Evolutionary conservation across 1,140 invertebrate species (phyloP).

Genomic region (Calephelis virginiensis): DNA sequence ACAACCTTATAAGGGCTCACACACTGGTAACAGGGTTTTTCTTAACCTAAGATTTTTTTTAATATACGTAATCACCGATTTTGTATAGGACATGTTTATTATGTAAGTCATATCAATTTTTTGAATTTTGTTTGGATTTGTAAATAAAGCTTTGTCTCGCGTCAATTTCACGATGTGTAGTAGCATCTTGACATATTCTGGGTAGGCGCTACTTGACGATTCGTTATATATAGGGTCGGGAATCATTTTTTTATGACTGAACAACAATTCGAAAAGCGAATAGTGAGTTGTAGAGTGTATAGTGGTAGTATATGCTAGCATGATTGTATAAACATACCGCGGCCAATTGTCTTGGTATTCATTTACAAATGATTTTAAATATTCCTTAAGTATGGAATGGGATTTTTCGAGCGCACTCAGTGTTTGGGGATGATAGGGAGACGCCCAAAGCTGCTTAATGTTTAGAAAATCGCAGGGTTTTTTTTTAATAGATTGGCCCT

Average conservation of each 20-base stretch:
- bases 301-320: constrained; percentile 42
- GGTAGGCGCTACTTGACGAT: constrained; percentile 12
- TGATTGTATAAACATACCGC: constrained; percentile 29
- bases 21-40: constrained; percentile 26
- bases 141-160: constrained; percentile 15
- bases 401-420: constrained; percentile 11
- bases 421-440: constrained; percentile 23
- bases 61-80: constrained; percentile 26
- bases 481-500: constrained; percentile 21
- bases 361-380: constrained; percentile 31
- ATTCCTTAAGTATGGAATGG: constrained; percentile 29
- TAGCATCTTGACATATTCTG: constrained; percentile 21
- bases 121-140: constrained; percentile 20
- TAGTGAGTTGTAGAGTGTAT: constrained; percentile 42
- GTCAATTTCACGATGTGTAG: constrained; percentile 18
- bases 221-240: constrained; percentile 31
- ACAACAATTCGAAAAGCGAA: constrained; percentile 43
- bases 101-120: constrained; percentile 17
- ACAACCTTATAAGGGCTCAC: constrained; percentile 30
- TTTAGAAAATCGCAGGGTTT: constrained; percentile 24
- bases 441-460: constrained; percentile 26
- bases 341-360: constrained; percentile 19
- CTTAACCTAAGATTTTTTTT: constrained; percentile 23
- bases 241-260: constrained; percentile 36
- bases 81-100: constrained; percentile 24